Conservation (phyloP, 2,113 vertebrate genomes). For the Hyperopisus bebe region DNA sequence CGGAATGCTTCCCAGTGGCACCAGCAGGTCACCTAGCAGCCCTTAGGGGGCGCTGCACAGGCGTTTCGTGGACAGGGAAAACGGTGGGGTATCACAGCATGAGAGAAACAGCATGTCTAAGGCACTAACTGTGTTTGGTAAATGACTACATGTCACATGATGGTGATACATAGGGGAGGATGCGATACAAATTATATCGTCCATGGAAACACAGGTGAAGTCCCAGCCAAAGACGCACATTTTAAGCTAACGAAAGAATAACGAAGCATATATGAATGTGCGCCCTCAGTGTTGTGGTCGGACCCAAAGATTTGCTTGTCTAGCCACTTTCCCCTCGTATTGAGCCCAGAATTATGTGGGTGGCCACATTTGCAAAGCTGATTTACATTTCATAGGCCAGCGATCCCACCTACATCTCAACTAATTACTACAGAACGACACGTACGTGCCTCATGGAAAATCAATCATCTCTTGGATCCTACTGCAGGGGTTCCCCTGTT, state of each 20-base stretch:
- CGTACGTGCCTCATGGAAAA: not conserved
- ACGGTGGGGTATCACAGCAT: not conserved
- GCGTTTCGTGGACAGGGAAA: not conserved
- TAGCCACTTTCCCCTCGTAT: not conserved
- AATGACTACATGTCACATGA: not conserved
- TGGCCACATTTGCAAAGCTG: not conserved
- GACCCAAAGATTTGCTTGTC: constrained; percentile 11
- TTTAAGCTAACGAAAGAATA: not conserved
- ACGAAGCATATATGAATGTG: not conserved
- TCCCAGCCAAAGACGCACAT: not conserved
- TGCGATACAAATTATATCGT: not conserved
- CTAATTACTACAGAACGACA: not conserved
- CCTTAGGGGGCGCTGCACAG: not conserved
- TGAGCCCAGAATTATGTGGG: constrained; percentile 1
- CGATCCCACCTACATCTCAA: not conserved
- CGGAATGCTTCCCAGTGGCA: not conserved
- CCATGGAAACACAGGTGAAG: not conserved
- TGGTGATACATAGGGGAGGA: not conserved
- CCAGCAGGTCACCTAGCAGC: not conserved
- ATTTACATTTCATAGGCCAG: constrained; percentile 1
- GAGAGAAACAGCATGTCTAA: not conserved
- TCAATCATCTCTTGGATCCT: not conserved
- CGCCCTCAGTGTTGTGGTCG: not conserved
- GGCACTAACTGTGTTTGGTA: not conserved
- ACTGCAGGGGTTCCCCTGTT: not conserved